Base-by-base conservation (phyloP, 1,140 invertebrate species). In the Hirudo medicinalis region DNA sequence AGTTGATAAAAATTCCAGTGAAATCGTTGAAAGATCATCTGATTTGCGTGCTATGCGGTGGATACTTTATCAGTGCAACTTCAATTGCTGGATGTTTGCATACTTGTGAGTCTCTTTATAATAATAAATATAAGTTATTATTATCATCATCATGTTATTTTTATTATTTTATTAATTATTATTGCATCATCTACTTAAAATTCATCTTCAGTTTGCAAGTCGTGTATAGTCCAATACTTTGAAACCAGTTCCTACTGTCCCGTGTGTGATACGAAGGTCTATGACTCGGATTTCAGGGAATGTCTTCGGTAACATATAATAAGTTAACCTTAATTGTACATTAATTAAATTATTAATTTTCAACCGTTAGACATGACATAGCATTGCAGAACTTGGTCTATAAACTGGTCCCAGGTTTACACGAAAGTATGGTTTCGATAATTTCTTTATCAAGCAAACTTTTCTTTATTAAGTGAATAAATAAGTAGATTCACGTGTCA, bases 251-350 rank as follows among this genome's bases (percentile, higher is more conserved):
- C 79, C 71, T 78, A 76, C 29, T 81, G 84, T 74, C 84, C 84
- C 32, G 80, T 79, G 71, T 85, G 84, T 75, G 75, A 82, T 54
- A 75, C 78, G n/a, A 74, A 82, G n/a, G 82, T 85, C 69, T 83
- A 85, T 76, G 82, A 84, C 75, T 83, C 80, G 70, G 82, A 85
- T 75, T 84, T 84, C 22, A 76, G 81, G 29, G 69, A 71, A 3
- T 63, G 69, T 53, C 54, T 73, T n/a, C 49, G 72, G 72, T 73
- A 70, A 71, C 22, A 29, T 5, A 57, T n/a, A 57, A 57, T 27
- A 57, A 63, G 9, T 63, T 63, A 32, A 63, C 9, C 19, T 63
- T 13, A 63, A 27, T 63, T 27, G 1, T 36, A 6, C 5, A 40
- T 40, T n/a, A 22, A 29, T n/a, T 36, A 29, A 36, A 27, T 29